phyloP scores from a whole-genome alignment of 2,113 vertebrate genomes.

The Percopsis transmontana region DNA sequence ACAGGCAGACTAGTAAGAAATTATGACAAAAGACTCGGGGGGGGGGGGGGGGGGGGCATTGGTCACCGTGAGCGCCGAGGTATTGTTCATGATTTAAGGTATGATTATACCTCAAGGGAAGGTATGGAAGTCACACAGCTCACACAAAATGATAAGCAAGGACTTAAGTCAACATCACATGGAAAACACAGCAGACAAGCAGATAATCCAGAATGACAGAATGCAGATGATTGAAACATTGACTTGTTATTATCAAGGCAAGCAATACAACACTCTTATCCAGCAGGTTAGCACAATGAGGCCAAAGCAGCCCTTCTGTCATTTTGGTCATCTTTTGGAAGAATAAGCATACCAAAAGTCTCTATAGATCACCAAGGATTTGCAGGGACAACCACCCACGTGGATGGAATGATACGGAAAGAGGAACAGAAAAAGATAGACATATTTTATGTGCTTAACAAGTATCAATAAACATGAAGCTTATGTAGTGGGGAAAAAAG shows the following conservation, averaged over 20 bases:
- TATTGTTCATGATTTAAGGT: slow-evolving; percentile 74
- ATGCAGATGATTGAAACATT: slow-evolving; percentile 53
- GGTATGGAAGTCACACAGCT: slow-evolving; percentile 66
- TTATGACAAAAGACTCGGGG: slow-evolving; percentile 69
- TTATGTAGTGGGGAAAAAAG: slow-evolving; percentile 40
- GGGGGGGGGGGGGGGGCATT: too few species aligned
- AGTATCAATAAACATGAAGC: slow-evolving; percentile 63
- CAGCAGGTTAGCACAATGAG: slow-evolving; percentile 49
- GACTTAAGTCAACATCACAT: slow-evolving; percentile 76
- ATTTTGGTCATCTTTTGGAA: slow-evolving; percentile 80
- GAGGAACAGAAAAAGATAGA: slow-evolving; percentile 72
- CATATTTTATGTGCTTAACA: slow-evolving; percentile 75
- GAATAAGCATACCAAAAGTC: slow-evolving; percentile 87
- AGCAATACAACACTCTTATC: slow-evolving; percentile 55
- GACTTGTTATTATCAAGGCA: slow-evolving; percentile 59
- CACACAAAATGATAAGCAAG: slow-evolving; percentile 73
- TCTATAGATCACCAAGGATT: slow-evolving; percentile 87
- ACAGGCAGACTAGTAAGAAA: slow-evolving; percentile 78
- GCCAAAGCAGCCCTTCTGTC: slow-evolving; percentile 59
- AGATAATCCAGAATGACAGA: slow-evolving; percentile 84
- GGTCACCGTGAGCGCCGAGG: slow-evolving; percentile 14
- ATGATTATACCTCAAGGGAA: slow-evolving; percentile 62
- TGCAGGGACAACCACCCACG: slow-evolving; percentile 88
- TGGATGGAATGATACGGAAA: slow-evolving; percentile 85
- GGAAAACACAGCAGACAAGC: slow-evolving; percentile 72